A percentile compares a stretch with the other conserved stretches of the same genome.
Conservation (phyloP, 2,797 vertebrate genomes). For the Dermochelys coriacea region DNA sequence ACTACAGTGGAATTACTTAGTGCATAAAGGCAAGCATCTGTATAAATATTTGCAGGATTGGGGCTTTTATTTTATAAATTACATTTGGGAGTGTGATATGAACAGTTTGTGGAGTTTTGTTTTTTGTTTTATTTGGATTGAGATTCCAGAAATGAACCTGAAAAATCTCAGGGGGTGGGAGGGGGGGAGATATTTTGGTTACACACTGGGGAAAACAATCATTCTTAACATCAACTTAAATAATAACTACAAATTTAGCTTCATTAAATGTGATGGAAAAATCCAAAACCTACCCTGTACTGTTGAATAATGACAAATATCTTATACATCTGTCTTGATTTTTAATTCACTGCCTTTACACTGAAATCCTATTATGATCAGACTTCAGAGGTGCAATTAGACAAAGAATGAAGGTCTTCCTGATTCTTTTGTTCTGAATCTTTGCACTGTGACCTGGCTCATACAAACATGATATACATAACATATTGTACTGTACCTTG, state of each 20-base stretch:
- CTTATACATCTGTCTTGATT: neutral
- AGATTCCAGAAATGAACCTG: slow-evolving; percentile 25
- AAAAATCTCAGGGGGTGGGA: neutral
- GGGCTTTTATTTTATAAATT: slow-evolving; percentile 49
- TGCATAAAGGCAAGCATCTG: neutral
- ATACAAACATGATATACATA: neutral
- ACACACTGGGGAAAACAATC: neutral
- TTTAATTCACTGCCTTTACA: neutral
- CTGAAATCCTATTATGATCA: neutral
- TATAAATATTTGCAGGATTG: neutral
- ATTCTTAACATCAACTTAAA: neutral
- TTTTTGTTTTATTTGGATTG: slow-evolving; percentile 45
- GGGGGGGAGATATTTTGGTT: neutral
- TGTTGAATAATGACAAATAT: neutral
- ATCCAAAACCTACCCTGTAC: neutral
- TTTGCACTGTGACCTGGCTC: neutral
- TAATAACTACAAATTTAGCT: neutral
- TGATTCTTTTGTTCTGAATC: slow-evolving; percentile 47
- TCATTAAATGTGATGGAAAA: neutral
- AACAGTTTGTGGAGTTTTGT: slow-evolving; percentile 29
- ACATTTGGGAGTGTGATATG: slow-evolving; percentile 42
- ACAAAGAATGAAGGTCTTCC: neutral
- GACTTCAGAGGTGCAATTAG: neutral
- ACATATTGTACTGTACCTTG: neutral
- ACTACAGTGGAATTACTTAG: neutral